These are phyloP conservation scores for Amphipyra tragopoginis DNA, from an alignment of 2,888 invertebrate species.

Conservation along the genomic window DNA sequence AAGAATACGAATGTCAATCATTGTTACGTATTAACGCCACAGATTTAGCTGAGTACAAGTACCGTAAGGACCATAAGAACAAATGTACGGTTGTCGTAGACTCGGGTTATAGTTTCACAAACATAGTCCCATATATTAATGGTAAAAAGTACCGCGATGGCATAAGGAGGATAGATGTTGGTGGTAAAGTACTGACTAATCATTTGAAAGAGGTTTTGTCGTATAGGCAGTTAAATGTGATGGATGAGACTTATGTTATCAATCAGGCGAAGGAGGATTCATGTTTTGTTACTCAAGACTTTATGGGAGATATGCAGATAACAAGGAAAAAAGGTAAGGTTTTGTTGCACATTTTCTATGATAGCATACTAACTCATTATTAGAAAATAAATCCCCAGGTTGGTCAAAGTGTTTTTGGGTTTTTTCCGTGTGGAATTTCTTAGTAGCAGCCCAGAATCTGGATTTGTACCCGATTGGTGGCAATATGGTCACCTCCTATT, in stretches of 20 bases:
- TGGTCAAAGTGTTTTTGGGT: no score
- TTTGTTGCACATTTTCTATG: no score
- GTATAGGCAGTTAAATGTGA: constrained; percentile 98
- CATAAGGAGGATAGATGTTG: constrained; percentile 96
- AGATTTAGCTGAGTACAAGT: constrained; percentile 94
- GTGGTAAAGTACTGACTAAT: constrained; percentile 99
- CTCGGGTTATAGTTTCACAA: constrained; percentile 98
- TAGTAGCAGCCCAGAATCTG: no score
- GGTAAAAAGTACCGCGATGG: constrained; percentile 92
- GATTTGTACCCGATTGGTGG: no score
- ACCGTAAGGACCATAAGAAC: constrained; percentile 88
- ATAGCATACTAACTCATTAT: no score
- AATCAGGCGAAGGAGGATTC: constrained; percentile 99
- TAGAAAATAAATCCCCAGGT: no score
- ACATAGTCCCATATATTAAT: constrained; percentile 97
- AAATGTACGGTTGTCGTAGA: constrained; percentile 96
- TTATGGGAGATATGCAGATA: constrained; percentile 94
- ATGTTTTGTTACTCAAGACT: constrained; percentile 97
- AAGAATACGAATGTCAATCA: constrained; percentile 97
- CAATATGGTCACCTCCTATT: no score
- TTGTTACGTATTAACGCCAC: constrained; percentile 95
- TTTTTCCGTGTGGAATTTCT: no score
- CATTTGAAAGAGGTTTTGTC: constrained; percentile 99
- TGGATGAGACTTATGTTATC: constrained; percentile 99
- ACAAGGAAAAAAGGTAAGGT: constrained; percentile 86